Percentiles rank a stretch among this genome's conserved stretches.
phyloP scores from a whole-genome alignment of 2,113 vertebrate genomes.

The Polyodon spathula region DNA sequence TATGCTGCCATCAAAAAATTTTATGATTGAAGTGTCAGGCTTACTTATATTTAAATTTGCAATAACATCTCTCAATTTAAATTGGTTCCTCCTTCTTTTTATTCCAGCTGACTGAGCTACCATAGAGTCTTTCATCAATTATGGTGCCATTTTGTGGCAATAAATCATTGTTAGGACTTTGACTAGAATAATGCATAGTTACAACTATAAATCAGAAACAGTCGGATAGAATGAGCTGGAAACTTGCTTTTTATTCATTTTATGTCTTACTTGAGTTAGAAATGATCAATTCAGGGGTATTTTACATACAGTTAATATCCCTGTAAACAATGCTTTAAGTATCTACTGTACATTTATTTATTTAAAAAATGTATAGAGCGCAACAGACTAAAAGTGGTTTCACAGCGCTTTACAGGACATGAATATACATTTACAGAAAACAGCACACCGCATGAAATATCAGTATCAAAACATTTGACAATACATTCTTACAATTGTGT shows the following conservation, averaged over 20 bases:
- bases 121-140: conserved; percentile 11
- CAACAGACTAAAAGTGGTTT: no score
- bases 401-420: no score
- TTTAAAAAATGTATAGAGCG: no score
- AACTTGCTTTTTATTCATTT: neutral
- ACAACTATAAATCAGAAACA: neutral
- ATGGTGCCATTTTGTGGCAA: conserved; percentile 9
- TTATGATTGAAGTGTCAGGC: neutral
- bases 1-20: neutral
- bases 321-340: no score
- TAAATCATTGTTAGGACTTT: conserved; percentile 11
- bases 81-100: neutral
- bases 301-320: conserved; percentile 13
- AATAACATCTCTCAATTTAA: neutral
- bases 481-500: no score
- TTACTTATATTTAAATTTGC: conserved; percentile 6
- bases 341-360: no score
- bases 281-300: conserved; percentile 18
- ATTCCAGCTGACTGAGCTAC: neutral
- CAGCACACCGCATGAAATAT: no score
- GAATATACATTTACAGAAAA: no score
- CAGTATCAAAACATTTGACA: no score
- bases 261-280: neutral
- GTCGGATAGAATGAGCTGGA: conserved; percentile 1
- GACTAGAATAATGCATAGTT: conserved; percentile 11